Evolutionary conservation across 1,140 invertebrate genomes (phyloP), one percentile per base, ranked within the genome.

Genomic region (Drosophila nigromelanica): DNA sequence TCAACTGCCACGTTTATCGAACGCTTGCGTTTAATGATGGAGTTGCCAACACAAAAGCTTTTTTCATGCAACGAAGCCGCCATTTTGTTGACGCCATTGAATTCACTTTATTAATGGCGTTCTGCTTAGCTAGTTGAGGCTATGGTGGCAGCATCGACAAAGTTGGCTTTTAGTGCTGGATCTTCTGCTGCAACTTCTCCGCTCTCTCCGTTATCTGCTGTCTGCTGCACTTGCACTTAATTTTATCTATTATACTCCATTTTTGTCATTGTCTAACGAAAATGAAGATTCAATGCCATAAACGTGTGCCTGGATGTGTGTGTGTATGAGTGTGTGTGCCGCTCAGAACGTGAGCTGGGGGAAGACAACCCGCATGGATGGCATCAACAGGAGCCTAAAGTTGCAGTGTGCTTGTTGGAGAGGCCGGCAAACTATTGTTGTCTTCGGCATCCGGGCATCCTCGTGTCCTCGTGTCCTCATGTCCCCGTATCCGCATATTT

Each of bases 281-380:
- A 87, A 87, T 87, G 83, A 89, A 89, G 79, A 89, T 89, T 76
- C 83, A 79, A 89, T 82, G 82, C 71, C 78, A 87, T 85, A 80
- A 80, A 68, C 61, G 69, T 30, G 59, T 48, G 47, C 7, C 4
- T 39, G 4, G 11, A 2, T 37, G 37, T 37, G n/a, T 27, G 47
- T 62, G 42, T 55, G 47, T 60, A 47, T 45, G 12, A 54, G 48
- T 59, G 45, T 55, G 35, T 50, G 54, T 69, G 55, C 30, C 40
- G 24, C 45, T 43, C 15, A 21, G 51, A 30, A 39, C 33, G 55
- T 47, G 39, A 42, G 63, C 39, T 40, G 12, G 2, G 21, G 10
- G 2, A 14, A 14, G 39, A 48, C 24, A 51, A 54, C 55, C 61
- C 61, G 48, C 37, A 58, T 27, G 27, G 27, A 1, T 67, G 43